Base-by-base conservation (phyloP, 2,797 vertebrate genomes). In the Apogon hyalosoma region DNA sequence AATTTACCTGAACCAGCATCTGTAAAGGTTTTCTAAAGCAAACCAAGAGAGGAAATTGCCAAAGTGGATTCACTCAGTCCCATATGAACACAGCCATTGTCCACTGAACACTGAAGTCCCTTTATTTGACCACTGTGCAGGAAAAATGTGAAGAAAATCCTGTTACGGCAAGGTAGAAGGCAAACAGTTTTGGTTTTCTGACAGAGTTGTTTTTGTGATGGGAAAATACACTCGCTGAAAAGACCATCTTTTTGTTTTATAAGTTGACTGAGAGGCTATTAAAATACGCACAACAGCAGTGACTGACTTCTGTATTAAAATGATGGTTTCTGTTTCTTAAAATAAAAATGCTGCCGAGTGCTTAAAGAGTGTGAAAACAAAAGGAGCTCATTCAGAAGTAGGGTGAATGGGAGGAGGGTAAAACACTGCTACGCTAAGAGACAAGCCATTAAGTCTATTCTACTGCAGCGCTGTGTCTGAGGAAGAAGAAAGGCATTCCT, bases 401-500 rank as follows among this genome's bases (percentile, higher is more conserved):
- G 38, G 13, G 7, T 6, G 18, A 66, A 12, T 4, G 51, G 2
- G 36, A 28, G 24, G 16, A 61, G 58, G 14, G 14, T 12, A 9
- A 9, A 1, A 33, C 4, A 11, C 31, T 0, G 6, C 40, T 40
- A 63, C n/a, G 55, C 47, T 6, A 18, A 65, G 47, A 46, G 46
- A 69, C 51, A 68, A 46, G 47, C 67, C 49, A 72, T 68, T 47
- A 24, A 54, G 57, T 6, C 64, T 14, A 52, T 61, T 70, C 61
- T 13, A 50, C n/a, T n/a, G 0, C 14, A 42, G 61, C 3, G 31
- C 36, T 70, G 56, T 1, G 54, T 71, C 59, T 61, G 71, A 72
- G 64, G 65, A 80, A 90, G 65, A 80, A 90, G 80, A 86, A 86
- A 90, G 66, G 72, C 80, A 89, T 89, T 92, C 88, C 90, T 87